These are phyloP conservation scores for Eulithis testata DNA, from an alignment of 2,888 invertebrate species.

Conservation along the genomic window DNA sequence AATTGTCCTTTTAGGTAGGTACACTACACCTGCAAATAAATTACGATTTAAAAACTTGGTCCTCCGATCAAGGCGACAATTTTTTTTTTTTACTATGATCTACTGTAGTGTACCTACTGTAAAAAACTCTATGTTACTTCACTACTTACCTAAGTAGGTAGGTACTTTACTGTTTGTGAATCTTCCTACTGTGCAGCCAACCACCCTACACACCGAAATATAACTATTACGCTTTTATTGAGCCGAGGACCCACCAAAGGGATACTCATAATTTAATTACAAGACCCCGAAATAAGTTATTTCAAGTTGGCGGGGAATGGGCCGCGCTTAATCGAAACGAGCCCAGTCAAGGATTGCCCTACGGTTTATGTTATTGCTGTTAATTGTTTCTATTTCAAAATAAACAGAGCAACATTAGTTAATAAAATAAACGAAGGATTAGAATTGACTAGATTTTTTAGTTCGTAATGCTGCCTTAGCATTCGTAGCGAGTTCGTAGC, in stretches of 20 bases:
- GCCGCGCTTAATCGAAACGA: constrained; percentile 56
- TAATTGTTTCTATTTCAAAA: constrained; percentile 38
- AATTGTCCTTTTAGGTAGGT: too few relatives aligned
- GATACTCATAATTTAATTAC: constrained; percentile 81
- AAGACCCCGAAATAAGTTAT: constrained; percentile 68
- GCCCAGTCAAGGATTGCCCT: constrained; percentile 45
- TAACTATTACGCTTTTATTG: constrained; percentile 82
- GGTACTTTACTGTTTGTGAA: constrained; percentile 38
- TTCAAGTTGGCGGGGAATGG: constrained; percentile 59
- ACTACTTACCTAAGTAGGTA: not conserved
- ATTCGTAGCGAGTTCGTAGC: not conserved
- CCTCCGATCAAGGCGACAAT: too few relatives aligned
- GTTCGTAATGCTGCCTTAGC: not conserved
- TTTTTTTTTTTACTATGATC: too few relatives aligned
- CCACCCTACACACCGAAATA: constrained; percentile 67
- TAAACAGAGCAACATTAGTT: constrained; percentile 17
- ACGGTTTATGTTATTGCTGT: constrained; percentile 39
- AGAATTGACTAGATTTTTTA: not conserved
- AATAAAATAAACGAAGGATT: not conserved
- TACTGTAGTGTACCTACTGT: too few relatives aligned
- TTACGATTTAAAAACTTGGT: too few relatives aligned
- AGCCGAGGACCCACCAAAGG: constrained; percentile 76
- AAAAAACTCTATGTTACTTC: not conserved
- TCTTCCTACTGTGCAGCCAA: constrained; percentile 50
- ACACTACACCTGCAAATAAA: too few relatives aligned